Evolutionary conservation across 2,113 vertebrate genomes (phyloP).

Genomic region (Irena cyanogastra): DNA sequence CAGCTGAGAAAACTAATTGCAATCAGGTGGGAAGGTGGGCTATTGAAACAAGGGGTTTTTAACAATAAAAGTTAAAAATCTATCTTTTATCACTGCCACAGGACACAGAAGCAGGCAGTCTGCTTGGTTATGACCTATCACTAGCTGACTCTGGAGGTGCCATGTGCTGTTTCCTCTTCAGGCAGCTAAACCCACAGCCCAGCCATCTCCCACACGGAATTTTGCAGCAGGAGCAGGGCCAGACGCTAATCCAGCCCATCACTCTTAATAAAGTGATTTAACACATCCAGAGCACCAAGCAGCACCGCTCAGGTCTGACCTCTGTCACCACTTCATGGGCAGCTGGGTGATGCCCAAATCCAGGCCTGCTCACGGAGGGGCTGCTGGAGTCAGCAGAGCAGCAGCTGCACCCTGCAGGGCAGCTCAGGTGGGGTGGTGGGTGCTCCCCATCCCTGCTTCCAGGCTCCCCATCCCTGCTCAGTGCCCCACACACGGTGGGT

Average conservation of each 20-base stretch:
- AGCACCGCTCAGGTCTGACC: neutral
- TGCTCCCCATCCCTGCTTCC: no score
- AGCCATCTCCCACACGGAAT: fast-evolving
- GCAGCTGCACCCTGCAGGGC: neutral
- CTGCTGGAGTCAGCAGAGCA: fast-evolving
- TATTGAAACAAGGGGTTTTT: neutral
- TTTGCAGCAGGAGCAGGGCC: neutral
- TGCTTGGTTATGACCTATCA: neutral
- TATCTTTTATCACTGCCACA: neutral
- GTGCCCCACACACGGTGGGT: fast-evolving
- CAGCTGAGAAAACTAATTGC: neutral
- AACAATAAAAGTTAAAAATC: neutral
- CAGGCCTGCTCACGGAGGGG: neutral
- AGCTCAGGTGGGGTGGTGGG: neutral
- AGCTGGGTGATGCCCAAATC: neutral
- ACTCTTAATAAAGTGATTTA: neutral
- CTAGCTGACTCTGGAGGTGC: neutral
- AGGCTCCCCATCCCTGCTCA: fast-evolving
- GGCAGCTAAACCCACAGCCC: neutral
- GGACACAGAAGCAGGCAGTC: neutral
- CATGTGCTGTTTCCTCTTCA: neutral
- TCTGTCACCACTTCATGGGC: neutral
- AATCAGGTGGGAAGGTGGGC: neutral
- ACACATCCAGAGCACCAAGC: neutral
- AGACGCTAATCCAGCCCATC: neutral